These are phyloP conservation scores for Astyanax mexicanus DNA, from an alignment of 2,797 vertebrate genomes.

Conservation along the genomic window DNA sequence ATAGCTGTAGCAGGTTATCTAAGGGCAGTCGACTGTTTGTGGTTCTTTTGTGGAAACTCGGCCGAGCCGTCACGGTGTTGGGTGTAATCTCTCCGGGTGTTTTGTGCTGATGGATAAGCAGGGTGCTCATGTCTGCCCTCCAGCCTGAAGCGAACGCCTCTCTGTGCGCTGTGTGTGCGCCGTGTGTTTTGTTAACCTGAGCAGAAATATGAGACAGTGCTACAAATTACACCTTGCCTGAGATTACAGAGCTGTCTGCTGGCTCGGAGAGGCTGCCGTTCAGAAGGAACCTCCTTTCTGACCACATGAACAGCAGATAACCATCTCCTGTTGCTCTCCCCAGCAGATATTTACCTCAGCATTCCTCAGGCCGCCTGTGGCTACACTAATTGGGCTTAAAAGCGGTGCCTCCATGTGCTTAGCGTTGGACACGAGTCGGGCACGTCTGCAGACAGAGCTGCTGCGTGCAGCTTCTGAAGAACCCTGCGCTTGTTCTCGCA, in stretches of 20 bases:
- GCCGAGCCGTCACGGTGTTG: conserved; percentile 52
- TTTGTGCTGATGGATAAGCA: conserved; percentile 50
- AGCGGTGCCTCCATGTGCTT: conserved; percentile 41
- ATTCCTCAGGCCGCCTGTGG: conserved; percentile 43
- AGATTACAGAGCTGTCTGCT: conserved; percentile 56
- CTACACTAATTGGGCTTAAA: conserved; percentile 57
- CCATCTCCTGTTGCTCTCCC: conserved; percentile 38
- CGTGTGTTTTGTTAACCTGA: conserved; percentile 17
- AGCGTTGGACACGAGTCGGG: conserved; percentile 24
- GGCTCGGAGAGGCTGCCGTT: conserved; percentile 46
- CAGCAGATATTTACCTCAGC: conserved; percentile 49
- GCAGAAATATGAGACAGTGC: conserved; percentile 1
- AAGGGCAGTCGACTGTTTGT: conserved; percentile 3
- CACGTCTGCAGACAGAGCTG: not conserved
- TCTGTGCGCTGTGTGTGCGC: conserved; percentile 3
- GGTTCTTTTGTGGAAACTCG: conserved; percentile 63
- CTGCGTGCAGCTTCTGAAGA: conserved; percentile 3
- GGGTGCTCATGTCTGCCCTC: conserved; percentile 59
- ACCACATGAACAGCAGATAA: conserved; percentile 52
- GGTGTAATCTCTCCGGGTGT: conserved; percentile 26
- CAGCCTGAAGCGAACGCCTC: conserved; percentile 63
- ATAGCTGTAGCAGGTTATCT: not conserved
- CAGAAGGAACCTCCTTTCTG: conserved; percentile 30
- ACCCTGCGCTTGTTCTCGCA: conserved; percentile 36
- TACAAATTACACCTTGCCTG: conserved; percentile 33